phyloP scores from a whole-genome alignment of 1,140 invertebrate species.

The Drosophila dunni region DNA sequence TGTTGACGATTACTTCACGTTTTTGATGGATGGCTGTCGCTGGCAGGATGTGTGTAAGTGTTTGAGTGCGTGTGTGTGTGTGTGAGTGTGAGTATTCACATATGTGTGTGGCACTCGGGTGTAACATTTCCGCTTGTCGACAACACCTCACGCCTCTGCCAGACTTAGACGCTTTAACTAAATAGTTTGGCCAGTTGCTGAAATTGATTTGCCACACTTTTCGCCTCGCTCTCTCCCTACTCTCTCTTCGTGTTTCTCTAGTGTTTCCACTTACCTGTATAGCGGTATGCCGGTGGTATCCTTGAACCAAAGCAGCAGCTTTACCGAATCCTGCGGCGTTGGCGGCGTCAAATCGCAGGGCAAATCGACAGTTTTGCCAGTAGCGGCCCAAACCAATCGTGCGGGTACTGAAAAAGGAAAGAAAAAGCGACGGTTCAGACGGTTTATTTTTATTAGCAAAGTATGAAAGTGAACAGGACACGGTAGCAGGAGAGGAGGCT shows the following conservation, averaged over 20 bases:
- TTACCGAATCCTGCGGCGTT: conserved; percentile 89
- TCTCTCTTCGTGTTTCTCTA: neutral
- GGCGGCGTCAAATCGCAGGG: conserved; percentile 93
- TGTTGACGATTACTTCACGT: conserved; percentile 80
- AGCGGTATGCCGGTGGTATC: conserved; percentile 92
- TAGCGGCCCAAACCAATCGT: conserved; percentile 89
- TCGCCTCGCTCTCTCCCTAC: neutral
- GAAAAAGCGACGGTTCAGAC: conserved; percentile 13
- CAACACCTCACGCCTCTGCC: conserved; percentile 12
- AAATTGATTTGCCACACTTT: conserved; percentile 47
- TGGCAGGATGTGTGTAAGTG: conserved; percentile 27
- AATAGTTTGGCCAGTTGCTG: conserved; percentile 40
- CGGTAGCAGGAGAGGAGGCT: neutral
- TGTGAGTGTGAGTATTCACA: conserved; percentile 12
- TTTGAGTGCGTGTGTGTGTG: neutral
- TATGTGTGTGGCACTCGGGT: conserved; percentile 30
- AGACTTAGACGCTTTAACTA: conserved; percentile 22
- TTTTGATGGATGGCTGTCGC: conserved; percentile 68
- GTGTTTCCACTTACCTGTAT: conserved; percentile 88
- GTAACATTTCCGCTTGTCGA: conserved; percentile 35
- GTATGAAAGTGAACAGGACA: neutral
- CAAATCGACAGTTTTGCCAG: conserved; percentile 90
- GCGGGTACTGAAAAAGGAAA: conserved; percentile 86
- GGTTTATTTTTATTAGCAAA: conserved; percentile 45
- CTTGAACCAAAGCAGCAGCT: conserved; percentile 94